A percentile compares a stretch with the other conserved stretches of the same genome.
phyloP scores from a whole-genome alignment of 2,888 invertebrate species.

The Cephus rjabovi region DNA sequence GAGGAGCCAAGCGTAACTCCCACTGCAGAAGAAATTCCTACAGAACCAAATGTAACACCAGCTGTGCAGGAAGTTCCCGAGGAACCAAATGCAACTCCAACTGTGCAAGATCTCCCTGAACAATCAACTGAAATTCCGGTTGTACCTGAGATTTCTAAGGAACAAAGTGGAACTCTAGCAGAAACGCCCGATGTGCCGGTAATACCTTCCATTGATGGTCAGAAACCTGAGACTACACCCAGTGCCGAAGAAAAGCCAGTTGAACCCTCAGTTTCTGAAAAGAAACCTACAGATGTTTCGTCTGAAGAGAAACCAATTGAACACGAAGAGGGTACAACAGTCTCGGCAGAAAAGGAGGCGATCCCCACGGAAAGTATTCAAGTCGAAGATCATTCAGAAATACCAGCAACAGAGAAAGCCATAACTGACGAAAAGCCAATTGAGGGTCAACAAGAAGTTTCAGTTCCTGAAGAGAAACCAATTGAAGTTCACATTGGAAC shows the following conservation, averaged over 20 bases:
- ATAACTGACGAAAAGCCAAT: conserved; percentile 8
- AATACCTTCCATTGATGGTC: conserved; percentile 30
- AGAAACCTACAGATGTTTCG: conserved; percentile 21
- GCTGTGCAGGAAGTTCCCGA: conserved; percentile 11
- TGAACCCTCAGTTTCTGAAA: conserved; percentile 13
- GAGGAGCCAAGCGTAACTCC: conserved; percentile 15
- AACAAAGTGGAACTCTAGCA: background rate
- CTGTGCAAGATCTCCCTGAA: conserved; percentile 13
- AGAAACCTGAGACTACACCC: conserved; percentile 24
- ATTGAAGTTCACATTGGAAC: conserved; percentile 16
- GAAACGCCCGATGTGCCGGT: conserved; percentile 22
- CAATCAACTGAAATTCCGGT: conserved; percentile 9
- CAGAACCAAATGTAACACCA: conserved; percentile 4
- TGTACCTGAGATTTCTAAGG: conserved; percentile 11
- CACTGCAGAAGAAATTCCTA: conserved; percentile 8
- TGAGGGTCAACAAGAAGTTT: conserved; percentile 8
- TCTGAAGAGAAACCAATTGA: conserved; percentile 10
- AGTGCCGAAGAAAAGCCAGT: conserved; percentile 22
- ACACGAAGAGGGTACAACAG: conserved; percentile 7
- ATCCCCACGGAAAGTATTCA: background rate
- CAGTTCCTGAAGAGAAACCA: conserved; percentile 12
- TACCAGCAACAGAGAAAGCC: conserved; percentile 13
- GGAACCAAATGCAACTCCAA: conserved; percentile 21
- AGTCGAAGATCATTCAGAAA: background rate
- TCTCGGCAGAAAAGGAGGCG: conserved; percentile 11